These are phyloP conservation scores for Branchipolynoe longqiensis DNA, from an alignment of 2,888 invertebrate genomes.

Conservation along the genomic window DNA sequence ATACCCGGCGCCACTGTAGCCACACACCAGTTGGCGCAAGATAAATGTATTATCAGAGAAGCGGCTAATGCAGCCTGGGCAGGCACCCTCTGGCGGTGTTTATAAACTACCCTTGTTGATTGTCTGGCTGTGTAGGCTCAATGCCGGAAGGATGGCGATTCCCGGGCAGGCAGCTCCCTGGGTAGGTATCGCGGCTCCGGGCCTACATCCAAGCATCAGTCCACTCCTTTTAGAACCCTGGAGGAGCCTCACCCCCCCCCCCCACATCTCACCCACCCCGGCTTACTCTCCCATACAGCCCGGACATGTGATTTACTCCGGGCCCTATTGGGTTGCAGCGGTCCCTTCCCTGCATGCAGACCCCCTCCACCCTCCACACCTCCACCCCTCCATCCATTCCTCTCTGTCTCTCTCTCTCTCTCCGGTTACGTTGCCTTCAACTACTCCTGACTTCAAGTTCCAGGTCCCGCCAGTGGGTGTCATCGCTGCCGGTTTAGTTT, in stretches of 20 bases:
- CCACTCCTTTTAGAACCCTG: conserved; percentile 11
- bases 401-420: neutral
- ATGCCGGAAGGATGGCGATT: neutral
- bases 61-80: neutral
- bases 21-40: neutral
- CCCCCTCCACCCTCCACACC: neutral
- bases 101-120: neutral
- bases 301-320: neutral
- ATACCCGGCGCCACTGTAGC: neutral
- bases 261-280: too few relatives aligned
- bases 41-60: neutral
- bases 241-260: too few relatives aligned
- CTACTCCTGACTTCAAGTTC: neutral
- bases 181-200: neutral
- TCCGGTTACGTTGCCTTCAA: too few relatives aligned
- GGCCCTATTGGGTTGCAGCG: neutral
- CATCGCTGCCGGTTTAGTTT: neutral
- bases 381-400: neutral
- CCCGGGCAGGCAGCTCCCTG: neutral
- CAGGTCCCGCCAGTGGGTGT: neutral
- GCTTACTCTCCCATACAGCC: neutral
- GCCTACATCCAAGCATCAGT: neutral
- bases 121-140: neutral
- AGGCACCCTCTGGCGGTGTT: neutral
- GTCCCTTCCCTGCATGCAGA: neutral